phyloP scores from a whole-genome alignment of 2,888 invertebrate species.

The Agonopterix alstromeriana region DNA sequence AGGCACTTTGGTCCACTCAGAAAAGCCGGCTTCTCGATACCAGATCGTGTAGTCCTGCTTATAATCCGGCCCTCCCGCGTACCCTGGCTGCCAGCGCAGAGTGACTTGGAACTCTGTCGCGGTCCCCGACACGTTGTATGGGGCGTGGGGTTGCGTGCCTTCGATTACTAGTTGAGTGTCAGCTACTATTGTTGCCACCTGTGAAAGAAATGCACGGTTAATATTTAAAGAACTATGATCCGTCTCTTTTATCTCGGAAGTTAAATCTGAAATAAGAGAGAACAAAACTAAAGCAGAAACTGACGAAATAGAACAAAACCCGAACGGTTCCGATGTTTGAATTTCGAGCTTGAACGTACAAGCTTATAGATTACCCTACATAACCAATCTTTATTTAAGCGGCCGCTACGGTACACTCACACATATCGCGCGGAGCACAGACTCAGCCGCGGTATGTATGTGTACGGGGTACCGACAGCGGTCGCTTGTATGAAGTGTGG shows the following conservation, averaged over 20 bases:
- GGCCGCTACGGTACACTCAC: neutral
- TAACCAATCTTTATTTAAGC: too few relatives aligned
- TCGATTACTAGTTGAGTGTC: slow-evolving; percentile 93
- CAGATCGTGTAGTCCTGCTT: slow-evolving; percentile 97
- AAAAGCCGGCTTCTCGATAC: slow-evolving; percentile 92
- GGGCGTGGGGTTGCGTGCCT: slow-evolving; percentile 97
- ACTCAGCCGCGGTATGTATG: too few relatives aligned
- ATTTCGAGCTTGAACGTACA: too few relatives aligned
- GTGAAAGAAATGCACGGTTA: slow-evolving; percentile 2
- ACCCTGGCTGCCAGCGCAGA: slow-evolving; percentile 95
- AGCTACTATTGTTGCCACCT: slow-evolving; percentile 94
- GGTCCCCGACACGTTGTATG: slow-evolving; percentile 94
- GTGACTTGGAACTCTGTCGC: slow-evolving; percentile 94
- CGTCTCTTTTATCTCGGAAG: too few relatives aligned
- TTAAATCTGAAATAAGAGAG: too few relatives aligned
- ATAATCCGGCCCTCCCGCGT: slow-evolving; percentile 96
- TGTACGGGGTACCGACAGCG: too few relatives aligned
- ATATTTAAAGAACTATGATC: neutral
- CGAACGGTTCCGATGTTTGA: too few relatives aligned
- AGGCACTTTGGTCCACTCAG: slow-evolving; percentile 95
- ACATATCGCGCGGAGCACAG: neutral
- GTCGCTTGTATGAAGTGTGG: too few relatives aligned
- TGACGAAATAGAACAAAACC: too few relatives aligned
- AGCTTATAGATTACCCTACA: too few relatives aligned
- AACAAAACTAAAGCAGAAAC: too few relatives aligned